Evolutionary conservation across 2,888 invertebrate species (phyloP).

Genomic region (Clunio marinus): DNA sequence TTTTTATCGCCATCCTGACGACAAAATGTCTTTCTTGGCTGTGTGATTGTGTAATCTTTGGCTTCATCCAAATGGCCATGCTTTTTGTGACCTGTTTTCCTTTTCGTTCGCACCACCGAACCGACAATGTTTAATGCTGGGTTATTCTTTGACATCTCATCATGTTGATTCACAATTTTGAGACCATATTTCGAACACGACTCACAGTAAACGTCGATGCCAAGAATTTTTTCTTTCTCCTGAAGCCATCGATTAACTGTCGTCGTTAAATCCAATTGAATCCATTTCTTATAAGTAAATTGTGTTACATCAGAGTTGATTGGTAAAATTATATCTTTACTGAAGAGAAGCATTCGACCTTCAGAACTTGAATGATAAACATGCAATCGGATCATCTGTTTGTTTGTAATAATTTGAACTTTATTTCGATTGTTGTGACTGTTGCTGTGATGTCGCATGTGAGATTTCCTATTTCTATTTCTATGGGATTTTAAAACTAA

Average conservation of each 20-base stretch:
- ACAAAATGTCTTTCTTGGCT: conserved; percentile 43
- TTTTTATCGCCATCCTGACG: conserved; percentile 53
- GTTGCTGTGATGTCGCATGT: not conserved
- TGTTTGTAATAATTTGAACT: not conserved
- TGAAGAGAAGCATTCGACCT: conserved; percentile 47
- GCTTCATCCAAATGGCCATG: conserved; percentile 28
- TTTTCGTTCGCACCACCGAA: conserved; percentile 47
- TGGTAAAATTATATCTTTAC: conserved; percentile 45
- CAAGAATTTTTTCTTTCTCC: conserved; percentile 51
- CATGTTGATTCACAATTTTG: conserved; percentile 47
- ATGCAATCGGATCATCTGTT: conserved; percentile 42
- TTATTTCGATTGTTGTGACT: conserved; percentile 24
- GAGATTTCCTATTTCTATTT: conserved; percentile 34
- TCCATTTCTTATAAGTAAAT: conserved; percentile 54
- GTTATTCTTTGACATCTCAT: conserved; percentile 40
- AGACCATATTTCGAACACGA: conserved; percentile 51
- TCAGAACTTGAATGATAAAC: conserved; percentile 44
- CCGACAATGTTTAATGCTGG: conserved; percentile 49
- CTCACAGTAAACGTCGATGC: conserved; percentile 56
- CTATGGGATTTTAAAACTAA: conserved; percentile 47
- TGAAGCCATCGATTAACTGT: conserved; percentile 54
- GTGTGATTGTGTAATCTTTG: conserved; percentile 36
- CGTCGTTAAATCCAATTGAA: conserved; percentile 58
- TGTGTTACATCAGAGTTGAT: conserved; percentile 44
- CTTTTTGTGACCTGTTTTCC: conserved; percentile 41